Evolutionary conservation across 2,113 vertebrate genomes (phyloP).

Genomic region (Sinocyclocheilus anophthalmus): DNA sequence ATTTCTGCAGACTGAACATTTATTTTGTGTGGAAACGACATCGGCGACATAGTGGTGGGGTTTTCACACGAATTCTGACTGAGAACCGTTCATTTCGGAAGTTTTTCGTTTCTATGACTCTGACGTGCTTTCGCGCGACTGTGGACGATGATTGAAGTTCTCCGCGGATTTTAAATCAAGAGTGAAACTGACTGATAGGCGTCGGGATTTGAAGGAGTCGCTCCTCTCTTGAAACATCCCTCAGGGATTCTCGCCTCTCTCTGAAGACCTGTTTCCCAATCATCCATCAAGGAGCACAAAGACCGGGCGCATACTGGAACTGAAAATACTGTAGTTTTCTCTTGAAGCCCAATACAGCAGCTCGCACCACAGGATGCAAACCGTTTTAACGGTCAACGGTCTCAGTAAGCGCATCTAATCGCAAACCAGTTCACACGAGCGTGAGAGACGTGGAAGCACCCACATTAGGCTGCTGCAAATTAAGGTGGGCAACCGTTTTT

Average conservation of each 20-base stretch:
- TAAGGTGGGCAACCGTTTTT: constrained; percentile 69
- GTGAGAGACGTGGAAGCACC: constrained; percentile 50
- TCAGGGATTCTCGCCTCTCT: constrained; percentile 27
- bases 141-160: constrained; percentile 14
- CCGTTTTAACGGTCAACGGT: constrained; percentile 58
- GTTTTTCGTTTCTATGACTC: background rate
- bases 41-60: constrained; percentile 11
- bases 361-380: constrained; percentile 69
- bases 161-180: constrained; percentile 8
- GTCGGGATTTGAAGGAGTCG: background rate
- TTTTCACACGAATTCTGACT: background rate
- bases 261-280: constrained; percentile 14
- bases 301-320: background rate
- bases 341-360: constrained; percentile 64
- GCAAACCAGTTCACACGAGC: constrained; percentile 53
- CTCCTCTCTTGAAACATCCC: constrained; percentile 30
- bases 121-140: background rate
- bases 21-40: background rate
- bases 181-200: constrained; percentile 26
- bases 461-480: constrained; percentile 52
- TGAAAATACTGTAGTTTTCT: background rate
- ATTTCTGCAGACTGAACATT: background rate
- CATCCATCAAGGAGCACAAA: constrained; percentile 57
- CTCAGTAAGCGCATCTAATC: constrained; percentile 67
- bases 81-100: background rate